Evolutionary conservation across 2,888 invertebrate genomes (phyloP).

Genomic region (Leptopterna dolabrata): DNA sequence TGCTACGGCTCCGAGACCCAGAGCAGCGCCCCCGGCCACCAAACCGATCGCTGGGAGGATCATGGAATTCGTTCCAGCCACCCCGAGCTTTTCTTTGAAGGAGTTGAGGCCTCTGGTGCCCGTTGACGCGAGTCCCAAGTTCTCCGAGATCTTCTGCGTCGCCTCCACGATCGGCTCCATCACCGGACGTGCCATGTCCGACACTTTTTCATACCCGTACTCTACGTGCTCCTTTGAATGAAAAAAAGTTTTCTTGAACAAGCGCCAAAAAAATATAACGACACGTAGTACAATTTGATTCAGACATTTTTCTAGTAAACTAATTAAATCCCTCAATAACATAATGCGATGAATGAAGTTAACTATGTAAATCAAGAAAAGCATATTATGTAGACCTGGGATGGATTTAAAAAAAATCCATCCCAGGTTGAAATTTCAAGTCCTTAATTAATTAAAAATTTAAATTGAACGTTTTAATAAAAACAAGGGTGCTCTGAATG

Average conservation of each 20-base stretch:
- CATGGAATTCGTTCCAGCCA: constrained; percentile 71
- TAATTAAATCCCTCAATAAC: no score
- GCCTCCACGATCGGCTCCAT: constrained; percentile 82
- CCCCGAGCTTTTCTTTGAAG: constrained; percentile 76
- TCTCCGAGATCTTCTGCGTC: constrained; percentile 82
- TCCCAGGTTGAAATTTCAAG: no score
- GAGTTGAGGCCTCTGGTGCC: constrained; percentile 61
- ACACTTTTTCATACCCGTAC: constrained; percentile 77
- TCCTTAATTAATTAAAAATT: no score
- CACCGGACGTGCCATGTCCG: constrained; percentile 76
- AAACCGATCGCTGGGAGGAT: constrained; percentile 81
- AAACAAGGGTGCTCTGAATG: no score
- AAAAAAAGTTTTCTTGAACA: background rate
- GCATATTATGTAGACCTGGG: no score
- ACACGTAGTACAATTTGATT: no score
- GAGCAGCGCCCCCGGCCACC: constrained; percentile 84
- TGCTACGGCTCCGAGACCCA: constrained; percentile 84
- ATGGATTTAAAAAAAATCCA: no score
- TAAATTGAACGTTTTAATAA: no score
- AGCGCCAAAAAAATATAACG: background rate
- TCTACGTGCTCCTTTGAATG: constrained; percentile 71
- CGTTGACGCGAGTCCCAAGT: constrained; percentile 72
- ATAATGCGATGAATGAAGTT: no score
- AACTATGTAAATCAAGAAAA: no score
- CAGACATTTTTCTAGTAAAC: no score